Evolutionary conservation across 1,140 invertebrate genomes (phyloP).

Genomic region (Rhopalosiphum maidis): DNA sequence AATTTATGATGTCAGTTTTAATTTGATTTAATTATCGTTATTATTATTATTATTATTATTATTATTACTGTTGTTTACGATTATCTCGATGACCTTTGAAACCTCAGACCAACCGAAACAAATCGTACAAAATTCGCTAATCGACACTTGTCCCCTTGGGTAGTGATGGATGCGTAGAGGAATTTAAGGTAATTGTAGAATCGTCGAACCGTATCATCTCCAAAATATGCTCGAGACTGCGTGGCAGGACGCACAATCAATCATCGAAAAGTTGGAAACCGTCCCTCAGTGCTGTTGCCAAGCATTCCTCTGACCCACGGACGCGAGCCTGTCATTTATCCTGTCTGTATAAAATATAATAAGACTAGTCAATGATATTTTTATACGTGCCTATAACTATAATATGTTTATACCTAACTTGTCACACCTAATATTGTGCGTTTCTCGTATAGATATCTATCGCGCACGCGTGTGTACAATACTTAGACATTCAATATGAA

Average conservation of each 20-base stretch:
- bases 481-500: neutral
- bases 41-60: neutral
- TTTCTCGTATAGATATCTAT: neutral
- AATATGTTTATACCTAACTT: slow-evolving; percentile 6
- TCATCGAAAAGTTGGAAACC: neutral
- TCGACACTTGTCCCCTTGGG: neutral
- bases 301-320: neutral
- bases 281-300: neutral
- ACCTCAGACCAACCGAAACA: neutral
- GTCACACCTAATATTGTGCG: neutral
- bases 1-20: neutral
- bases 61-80: neutral
- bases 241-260: neutral
- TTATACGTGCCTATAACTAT: neutral
- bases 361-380: slow-evolving; percentile 1
- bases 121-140: neutral
- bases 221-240: neutral
- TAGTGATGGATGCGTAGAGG: too few species aligned
- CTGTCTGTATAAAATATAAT: too few species aligned
- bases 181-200: neutral
- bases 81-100: neutral
- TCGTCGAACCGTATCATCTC: neutral
- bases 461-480: neutral
- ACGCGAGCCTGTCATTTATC: neutral
- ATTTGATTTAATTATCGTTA: neutral